Evolutionary conservation across 1,140 invertebrate species (phyloP).

Genomic region (Bombus difficillimus): DNA sequence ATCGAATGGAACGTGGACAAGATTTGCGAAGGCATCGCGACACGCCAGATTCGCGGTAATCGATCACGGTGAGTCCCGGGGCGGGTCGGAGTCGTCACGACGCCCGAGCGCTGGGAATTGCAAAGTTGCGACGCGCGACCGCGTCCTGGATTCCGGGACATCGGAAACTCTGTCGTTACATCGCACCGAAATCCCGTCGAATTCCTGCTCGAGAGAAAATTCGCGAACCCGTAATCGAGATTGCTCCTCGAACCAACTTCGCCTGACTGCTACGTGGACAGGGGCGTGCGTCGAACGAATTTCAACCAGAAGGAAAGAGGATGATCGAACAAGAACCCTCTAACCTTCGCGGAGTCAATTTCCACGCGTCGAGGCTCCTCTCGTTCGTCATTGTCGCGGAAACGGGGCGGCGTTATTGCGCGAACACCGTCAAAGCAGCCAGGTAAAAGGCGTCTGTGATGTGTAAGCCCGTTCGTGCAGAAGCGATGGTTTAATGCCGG

Average conservation of each 20-base stretch:
- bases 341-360: not conserved
- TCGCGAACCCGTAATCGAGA: not conserved
- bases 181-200: not conserved
- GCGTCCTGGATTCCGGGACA: not conserved
- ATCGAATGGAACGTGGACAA: constrained; percentile 20
- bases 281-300: not conserved
- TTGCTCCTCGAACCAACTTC: not conserved
- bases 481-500: constrained; percentile 61
- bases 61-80: constrained; percentile 11
- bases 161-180: not conserved
- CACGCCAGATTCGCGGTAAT: not conserved
- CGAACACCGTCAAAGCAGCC: too few relatives aligned
- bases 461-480: constrained; percentile 63
- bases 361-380: not conserved
- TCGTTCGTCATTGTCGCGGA: constrained; percentile 20
- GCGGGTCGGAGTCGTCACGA: not conserved
- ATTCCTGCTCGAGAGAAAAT: not conserved
- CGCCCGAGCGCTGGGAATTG: not conserved
- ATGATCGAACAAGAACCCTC: not conserved
- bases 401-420: not conserved
- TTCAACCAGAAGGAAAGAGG: not conserved
- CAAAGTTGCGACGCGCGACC: not conserved
- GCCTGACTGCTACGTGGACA: not conserved
- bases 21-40: constrained; percentile 28
- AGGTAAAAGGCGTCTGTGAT: constrained; percentile 46